Base-by-base conservation (phyloP, 2,113 vertebrate species). In the Martes martes region DNA sequence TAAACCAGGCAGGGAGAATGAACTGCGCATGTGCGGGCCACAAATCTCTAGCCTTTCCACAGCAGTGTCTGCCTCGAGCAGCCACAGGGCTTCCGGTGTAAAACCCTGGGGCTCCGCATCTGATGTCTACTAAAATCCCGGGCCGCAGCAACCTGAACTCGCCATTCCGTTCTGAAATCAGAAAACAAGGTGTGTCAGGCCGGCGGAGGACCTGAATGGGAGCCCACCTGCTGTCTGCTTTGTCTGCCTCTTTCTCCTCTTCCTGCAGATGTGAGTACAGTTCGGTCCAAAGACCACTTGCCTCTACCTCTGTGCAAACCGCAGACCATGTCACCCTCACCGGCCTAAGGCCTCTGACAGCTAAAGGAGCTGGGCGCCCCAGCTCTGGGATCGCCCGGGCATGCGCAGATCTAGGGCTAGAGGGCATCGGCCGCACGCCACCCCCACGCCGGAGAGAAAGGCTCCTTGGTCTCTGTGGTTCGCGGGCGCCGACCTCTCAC, bases 391-490 rank as follows among this genome's bases (percentile, higher is more conserved):
- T 8, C 28, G 3, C 1, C 24, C 13, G 42, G 36, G 36, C 18
- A 26, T 7, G 55, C 1, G 6, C 52, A 14, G 52, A 42, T 36
- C 42, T 5, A 31, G 33, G 33, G 16, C 42, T 6, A 13, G 8
- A 4, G 7, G 42, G 52, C 6, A 50, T 4, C 50, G 65, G 18
- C 2, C 0, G 24, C 8, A 21, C 23, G 28, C 28, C 39, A 0
- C 2, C 7, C 55, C 26, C 1, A 21, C 0, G 6, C 21, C 14
- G 15, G 18, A 24, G 85, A 73, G 18, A 39, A 73, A 76, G 65
- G 9, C 19, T 55, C 42, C 10, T 6, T 11, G 31, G 59, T 4
- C 26, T 45, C 9, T 9, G 3, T 1, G 24, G 45, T 24, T 67
- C 28, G 14, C 3, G 16, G 4, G 0, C 4, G 18, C 59, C 52